phyloP scores from a whole-genome alignment of 1,140 invertebrate species.

The Brachionus angularis region DNA sequence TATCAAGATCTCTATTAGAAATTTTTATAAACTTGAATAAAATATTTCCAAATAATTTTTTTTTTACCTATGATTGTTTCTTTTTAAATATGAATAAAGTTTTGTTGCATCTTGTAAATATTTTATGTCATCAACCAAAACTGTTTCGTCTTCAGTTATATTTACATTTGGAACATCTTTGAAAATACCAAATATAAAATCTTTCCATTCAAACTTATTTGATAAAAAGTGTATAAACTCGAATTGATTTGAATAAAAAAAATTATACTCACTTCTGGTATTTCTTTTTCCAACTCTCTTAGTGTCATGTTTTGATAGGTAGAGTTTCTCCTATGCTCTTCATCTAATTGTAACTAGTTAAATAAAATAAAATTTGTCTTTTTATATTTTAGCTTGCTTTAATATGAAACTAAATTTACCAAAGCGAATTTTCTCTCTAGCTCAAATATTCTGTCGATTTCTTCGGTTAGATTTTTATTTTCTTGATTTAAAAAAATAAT shows the following conservation, averaged over 20 bases:
- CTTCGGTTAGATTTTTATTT: not conserved
- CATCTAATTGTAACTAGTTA: constrained; percentile 23
- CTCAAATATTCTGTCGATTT: constrained; percentile 1
- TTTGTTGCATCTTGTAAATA: not conserved
- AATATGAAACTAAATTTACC: constrained; percentile 1
- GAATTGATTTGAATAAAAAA: not conserved
- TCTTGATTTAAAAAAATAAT: constrained; percentile 1
- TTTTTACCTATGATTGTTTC: constrained; percentile 12
- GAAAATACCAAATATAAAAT: constrained; percentile 11
- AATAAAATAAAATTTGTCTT: not conserved
- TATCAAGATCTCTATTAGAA: constrained; percentile 22
- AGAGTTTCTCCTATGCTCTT: constrained; percentile 8
- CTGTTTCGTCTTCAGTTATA: constrained; percentile 14
- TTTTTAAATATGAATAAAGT: not conserved
- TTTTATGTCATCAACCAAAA: constrained; percentile 32
- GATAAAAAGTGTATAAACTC: not conserved
- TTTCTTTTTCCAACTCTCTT: not conserved
- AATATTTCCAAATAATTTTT: too few species aligned
- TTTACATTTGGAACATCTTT: constrained; percentile 6
- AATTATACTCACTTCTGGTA: constrained; percentile 3
- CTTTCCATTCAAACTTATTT: constrained; percentile 37
- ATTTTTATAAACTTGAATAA: too few species aligned
- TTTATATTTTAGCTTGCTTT: not conserved
- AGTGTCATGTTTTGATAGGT: constrained; percentile 32
- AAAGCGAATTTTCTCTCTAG: constrained; percentile 25